Evolutionary conservation across 2,888 invertebrate genomes (phyloP).

Genomic region (Flabesymbios commensalis): DNA sequence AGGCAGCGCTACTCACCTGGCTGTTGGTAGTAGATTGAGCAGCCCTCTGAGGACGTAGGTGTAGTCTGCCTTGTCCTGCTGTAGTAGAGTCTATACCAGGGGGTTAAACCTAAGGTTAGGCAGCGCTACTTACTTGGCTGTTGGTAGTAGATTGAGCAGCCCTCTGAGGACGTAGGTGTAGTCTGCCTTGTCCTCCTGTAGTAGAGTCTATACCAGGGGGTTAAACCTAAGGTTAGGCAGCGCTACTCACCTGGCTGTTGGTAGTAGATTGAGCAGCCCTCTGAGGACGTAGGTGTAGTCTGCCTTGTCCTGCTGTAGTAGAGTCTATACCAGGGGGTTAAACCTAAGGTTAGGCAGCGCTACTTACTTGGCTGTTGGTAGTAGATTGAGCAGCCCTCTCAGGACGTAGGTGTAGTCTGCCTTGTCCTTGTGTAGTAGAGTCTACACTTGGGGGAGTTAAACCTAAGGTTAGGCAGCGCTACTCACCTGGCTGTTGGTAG

Average conservation of each 20-base stretch:
- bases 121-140: constrained; percentile 45
- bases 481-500: constrained; percentile 45
- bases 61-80: constrained; percentile 38
- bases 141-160: constrained; percentile 44
- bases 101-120: no score
- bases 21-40: constrained; percentile 44
- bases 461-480: no score
- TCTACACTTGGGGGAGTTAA: no score
- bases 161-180: constrained; percentile 41
- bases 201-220: no score
- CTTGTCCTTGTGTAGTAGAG: constrained; percentile 31
- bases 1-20: constrained; percentile 46
- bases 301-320: no score
- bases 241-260: no score
- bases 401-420: constrained; percentile 42
- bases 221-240: no score
- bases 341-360: no score
- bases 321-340: no score
- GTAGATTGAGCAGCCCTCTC: constrained; percentile 43
- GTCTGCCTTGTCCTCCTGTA: constrained; percentile 37
- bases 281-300: no score
- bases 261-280: no score
- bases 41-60: constrained; percentile 40
- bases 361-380: constrained; percentile 45
- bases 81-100: no score